A percentile compares a stretch with the other conserved stretches of the same genome.
phyloP scores from a whole-genome alignment of 2,113 vertebrate species.

The Prinia subflava region DNA sequence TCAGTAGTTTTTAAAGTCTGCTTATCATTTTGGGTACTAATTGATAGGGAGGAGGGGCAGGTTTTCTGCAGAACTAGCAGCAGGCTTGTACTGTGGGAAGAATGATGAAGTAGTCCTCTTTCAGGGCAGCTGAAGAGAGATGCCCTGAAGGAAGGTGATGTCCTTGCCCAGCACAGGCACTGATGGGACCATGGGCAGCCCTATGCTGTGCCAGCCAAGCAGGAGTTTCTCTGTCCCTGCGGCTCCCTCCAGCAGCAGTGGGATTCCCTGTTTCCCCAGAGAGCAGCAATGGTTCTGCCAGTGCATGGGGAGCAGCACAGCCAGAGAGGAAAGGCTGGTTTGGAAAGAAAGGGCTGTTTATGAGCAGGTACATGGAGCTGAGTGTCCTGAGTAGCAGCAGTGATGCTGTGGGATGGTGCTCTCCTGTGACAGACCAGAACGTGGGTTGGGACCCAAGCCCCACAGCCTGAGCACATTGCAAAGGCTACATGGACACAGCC shows the following conservation, averaged over 20 bases:
- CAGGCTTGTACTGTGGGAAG: neutral
- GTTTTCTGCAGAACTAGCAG: neutral
- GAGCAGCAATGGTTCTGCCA: neutral
- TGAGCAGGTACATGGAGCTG: neutral
- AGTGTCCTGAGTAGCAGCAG: neutral
- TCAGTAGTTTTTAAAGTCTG: neutral
- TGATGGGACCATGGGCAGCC: neutral
- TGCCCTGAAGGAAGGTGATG: neutral
- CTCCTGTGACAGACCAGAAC: neutral
- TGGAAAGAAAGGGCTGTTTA: neutral
- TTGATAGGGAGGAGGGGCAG: neutral
- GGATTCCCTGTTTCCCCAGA: neutral
- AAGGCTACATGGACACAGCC: accelerated
- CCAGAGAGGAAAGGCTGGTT: accelerated
- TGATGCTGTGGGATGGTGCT: neutral
- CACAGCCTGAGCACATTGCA: neutral
- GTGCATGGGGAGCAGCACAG: accelerated
- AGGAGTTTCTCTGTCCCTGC: accelerated
- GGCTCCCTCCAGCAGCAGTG: neutral
- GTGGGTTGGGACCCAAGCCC: neutral
- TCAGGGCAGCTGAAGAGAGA: neutral
- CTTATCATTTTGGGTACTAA: neutral
- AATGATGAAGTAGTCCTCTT: accelerated
- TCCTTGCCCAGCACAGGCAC: neutral
- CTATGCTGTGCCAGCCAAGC: neutral